Evolutionary conservation across 2,797 vertebrate species (phyloP), one percentile per base, ranked within the genome.

Genomic region (Malurus leucopterus): DNA sequence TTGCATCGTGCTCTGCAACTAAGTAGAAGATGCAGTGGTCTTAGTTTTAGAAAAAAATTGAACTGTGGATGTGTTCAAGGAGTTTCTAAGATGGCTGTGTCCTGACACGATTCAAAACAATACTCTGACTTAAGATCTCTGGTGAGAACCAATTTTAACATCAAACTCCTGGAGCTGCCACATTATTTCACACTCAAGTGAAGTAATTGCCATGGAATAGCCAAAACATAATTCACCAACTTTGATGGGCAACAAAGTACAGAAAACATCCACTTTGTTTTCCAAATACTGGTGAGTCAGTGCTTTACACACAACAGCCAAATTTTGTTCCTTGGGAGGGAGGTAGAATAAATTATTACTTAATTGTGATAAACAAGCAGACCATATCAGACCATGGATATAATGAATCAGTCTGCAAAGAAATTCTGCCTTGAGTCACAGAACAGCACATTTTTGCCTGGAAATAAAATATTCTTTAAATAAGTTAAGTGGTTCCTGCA

Each of bases 221-320:
- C 77, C 89, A 86, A 93, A 93, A 93, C 65, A 91, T 64, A 93
- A 92, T 78, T 93, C 84, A 92, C 30, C 1, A 1, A 57, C 59
- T 89, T 63, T 69, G 72, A 92, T 34, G 64, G 92, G 75, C 85
- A 91, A 89, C 85, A 92, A 89, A 92, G 76, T 4, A 80, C 47
- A 74, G 85, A 84, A 88, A 93, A 84, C 69, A 86, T 74, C 65
- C 65, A 90, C 83, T 86, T 91, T 95, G 83, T 95, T 92, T 96
- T 94, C 89, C 87, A 94, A 94, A 93, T 92, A 94, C 43, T 79
- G 38, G 63, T 91, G 84, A 92, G 75, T 93, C 89, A 91, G 58
- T 88, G 63, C 84, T 92, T 91, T 73, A 91, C 17, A 79, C 29
- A 55, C 11, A 62, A 81, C 47, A 93, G 89, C 84, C 93, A 93